Conservation (phyloP, 2,888 invertebrate genomes). For the Apantesis nais region DNA sequence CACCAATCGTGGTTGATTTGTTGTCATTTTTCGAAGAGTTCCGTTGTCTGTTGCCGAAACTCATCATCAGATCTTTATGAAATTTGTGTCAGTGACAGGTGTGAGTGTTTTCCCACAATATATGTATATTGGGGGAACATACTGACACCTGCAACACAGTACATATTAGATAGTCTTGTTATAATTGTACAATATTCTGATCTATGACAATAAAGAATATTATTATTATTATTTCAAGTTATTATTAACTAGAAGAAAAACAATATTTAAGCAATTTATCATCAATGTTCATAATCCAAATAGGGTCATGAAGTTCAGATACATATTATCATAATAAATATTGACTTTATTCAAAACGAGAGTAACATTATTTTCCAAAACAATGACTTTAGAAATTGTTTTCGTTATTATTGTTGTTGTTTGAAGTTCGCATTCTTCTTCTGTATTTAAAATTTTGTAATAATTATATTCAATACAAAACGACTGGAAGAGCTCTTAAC, state of each 20-base stretch:
- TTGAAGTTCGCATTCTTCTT: constrained; percentile 1
- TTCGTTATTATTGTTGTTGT: neutral
- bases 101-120: too few species aligned
- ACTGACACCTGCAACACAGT: too few species aligned
- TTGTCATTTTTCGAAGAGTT: too few species aligned
- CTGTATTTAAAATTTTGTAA: neutral
- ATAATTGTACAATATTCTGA: too few species aligned
- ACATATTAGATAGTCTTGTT: too few species aligned
- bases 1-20: too few species aligned
- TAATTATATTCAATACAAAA: constrained; percentile 17
- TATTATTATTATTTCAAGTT: neutral
- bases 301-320: neutral
- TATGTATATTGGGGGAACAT: too few species aligned
- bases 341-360: neutral
- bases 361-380: neutral
- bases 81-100: too few species aligned
- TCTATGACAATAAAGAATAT: too few species aligned
- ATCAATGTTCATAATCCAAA: neutral
- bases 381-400: neutral
- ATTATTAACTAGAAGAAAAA: neutral
- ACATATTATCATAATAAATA: neutral
- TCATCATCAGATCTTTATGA: too few species aligned
- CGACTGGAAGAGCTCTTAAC: constrained; percentile 8
- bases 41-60: too few species aligned
- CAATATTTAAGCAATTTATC: neutral